Conservation (phyloP, 2,888 invertebrate genomes). For the Cistogaster globosa region DNA sequence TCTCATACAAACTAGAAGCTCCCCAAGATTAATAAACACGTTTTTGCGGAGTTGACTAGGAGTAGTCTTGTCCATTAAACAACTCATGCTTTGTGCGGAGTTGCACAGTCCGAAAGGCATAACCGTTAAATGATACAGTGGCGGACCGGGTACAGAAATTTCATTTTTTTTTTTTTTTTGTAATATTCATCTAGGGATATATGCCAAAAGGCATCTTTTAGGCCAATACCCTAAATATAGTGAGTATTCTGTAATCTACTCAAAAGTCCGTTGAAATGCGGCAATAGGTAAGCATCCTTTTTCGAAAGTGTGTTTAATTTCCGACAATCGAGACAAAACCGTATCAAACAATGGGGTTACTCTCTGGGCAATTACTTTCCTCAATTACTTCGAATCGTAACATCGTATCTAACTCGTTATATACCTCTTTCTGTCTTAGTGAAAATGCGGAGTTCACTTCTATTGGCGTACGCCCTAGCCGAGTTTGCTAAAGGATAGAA, state of each 20-base stretch:
- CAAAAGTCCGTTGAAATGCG: constrained; percentile 29
- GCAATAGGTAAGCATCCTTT: constrained; percentile 15
- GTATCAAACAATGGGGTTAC: constrained; percentile 23
- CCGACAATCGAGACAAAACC: constrained; percentile 31
- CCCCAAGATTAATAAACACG: constrained; percentile 8
- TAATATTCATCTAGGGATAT: constrained; percentile 18
- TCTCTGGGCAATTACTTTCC: constrained; percentile 14
- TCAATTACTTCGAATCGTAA: constrained; percentile 1
- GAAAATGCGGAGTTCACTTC: constrained; percentile 7
- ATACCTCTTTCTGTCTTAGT: neutral
- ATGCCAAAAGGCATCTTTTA: constrained; percentile 27
- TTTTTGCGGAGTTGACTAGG: constrained; percentile 15
- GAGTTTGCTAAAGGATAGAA: constrained; percentile 18
- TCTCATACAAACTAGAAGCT: neutral
- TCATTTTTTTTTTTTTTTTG: constrained; percentile 29
- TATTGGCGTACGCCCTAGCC: constrained; percentile 14
- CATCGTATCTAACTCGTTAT: neutral
- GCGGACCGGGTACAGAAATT: constrained; percentile 12
- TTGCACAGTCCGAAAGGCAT: constrained; percentile 17
- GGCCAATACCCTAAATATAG: constrained; percentile 33
- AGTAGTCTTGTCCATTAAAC: constrained; percentile 42
- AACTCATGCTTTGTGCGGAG: constrained; percentile 46
- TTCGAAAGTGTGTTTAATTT: constrained; percentile 20
- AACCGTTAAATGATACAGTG: constrained; percentile 34
- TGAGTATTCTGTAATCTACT: constrained; percentile 34